Evolutionary conservation across 1,140 invertebrate genomes (phyloP).

Genomic region (Heliconius hermathena): DNA sequence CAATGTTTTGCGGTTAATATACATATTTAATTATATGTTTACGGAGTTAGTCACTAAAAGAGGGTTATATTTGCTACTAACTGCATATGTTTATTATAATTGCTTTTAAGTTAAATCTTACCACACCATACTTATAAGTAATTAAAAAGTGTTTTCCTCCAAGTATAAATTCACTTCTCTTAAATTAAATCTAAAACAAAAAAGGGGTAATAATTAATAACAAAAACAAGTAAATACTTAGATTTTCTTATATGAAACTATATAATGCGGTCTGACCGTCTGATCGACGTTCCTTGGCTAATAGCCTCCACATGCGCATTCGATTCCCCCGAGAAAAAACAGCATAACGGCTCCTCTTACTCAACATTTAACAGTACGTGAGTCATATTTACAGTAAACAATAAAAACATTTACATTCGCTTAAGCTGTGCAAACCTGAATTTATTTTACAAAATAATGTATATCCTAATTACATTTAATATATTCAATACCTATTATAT

Average conservation of each 20-base stretch:
- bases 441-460: background rate
- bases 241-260: background rate
- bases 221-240: background rate
- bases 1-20: background rate
- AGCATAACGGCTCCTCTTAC: slow-evolving; percentile 2
- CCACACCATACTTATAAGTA: background rate
- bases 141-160: background rate
- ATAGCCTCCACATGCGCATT: slow-evolving; percentile 1
- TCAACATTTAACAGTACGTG: background rate
- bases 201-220: background rate
- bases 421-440: background rate
- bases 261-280: background rate
- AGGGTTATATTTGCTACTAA: background rate
- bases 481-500: background rate
- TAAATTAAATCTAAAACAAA: background rate
- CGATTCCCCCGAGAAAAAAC: background rate
- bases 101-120: background rate
- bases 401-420: background rate
- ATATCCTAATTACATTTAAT: background rate
- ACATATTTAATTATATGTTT: background rate
- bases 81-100: background rate
- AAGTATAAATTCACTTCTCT: background rate
- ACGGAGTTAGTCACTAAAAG: background rate
- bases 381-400: background rate
- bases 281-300: background rate